Percentiles rank a stretch among this genome's conserved stretches.
Evolutionary conservation across 2,888 invertebrate genomes (phyloP).

Genomic region (Dolichopus griseipennis): DNA sequence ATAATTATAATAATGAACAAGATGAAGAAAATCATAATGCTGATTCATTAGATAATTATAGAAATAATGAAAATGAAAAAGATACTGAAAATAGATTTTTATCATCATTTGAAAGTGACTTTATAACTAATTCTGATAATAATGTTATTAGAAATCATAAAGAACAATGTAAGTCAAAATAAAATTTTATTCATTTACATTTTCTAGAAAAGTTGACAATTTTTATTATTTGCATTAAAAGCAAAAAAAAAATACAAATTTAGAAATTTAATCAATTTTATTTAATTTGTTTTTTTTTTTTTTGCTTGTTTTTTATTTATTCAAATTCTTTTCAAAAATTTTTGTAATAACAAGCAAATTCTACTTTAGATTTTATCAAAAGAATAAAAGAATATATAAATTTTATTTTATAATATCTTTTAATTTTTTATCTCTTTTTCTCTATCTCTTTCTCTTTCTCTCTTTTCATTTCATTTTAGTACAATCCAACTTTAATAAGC

Average conservation of each 20-base stretch:
- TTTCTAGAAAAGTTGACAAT: too few relatives aligned
- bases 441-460: background rate
- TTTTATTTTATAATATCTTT: too few relatives aligned
- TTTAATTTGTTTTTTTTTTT: too few relatives aligned
- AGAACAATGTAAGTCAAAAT: slow-evolving; percentile 22
- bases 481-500: background rate
- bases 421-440: background rate
- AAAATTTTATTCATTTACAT: too few relatives aligned
- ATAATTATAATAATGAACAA: slow-evolving; percentile 17
- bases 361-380: too few relatives aligned
- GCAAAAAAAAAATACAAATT: too few relatives aligned
- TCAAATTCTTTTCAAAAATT: too few relatives aligned
- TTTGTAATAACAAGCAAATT: too few relatives aligned
- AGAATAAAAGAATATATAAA: too few relatives aligned
- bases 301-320: too few relatives aligned
- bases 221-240: too few relatives aligned
- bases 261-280: too few relatives aligned
- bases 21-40: slow-evolving; percentile 15
- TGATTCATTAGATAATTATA: slow-evolving; percentile 10
- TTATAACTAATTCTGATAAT: background rate
- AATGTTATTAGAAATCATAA: slow-evolving; percentile 21
- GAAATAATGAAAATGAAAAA: slow-evolving; percentile 20
- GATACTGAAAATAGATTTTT: slow-evolving; percentile 16
- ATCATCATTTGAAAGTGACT: background rate
- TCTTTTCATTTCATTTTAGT: background rate